These are phyloP conservation scores for Pantala flavescens DNA, from an alignment of 1,140 invertebrate species.

Conservation along the genomic window DNA sequence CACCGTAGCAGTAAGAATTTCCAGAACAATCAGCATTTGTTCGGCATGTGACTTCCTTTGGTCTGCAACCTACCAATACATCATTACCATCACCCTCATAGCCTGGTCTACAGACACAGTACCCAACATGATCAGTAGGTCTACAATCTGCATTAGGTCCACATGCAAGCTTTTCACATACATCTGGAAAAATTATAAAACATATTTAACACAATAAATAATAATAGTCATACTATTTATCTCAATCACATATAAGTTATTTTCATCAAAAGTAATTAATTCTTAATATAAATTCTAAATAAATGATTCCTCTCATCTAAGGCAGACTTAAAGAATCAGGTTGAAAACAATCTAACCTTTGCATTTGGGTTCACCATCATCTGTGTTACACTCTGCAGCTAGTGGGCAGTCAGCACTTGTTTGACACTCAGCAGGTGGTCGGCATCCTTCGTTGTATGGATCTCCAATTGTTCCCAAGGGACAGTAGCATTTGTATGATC, in stretches of 20 bases:
- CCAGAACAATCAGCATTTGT: constrained; percentile 58
- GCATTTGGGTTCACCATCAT: constrained; percentile 61
- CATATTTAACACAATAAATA: constrained; percentile 13
- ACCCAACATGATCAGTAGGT: constrained; percentile 54
- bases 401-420: constrained; percentile 64
- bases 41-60: constrained; percentile 58
- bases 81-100: constrained; percentile 65
- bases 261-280: background rate
- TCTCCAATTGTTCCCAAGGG: constrained; percentile 66
- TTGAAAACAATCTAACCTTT: constrained; percentile 36
- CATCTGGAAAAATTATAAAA: constrained; percentile 42
- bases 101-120: constrained; percentile 65
- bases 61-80: constrained; percentile 58
- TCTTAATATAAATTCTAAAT: background rate
- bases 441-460: constrained; percentile 68
- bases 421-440: constrained; percentile 62
- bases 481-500: constrained; percentile 71
- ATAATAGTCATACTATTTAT: constrained; percentile 14
- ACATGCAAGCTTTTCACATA: constrained; percentile 62
- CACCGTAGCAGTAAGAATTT: constrained; percentile 72
- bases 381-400: constrained; percentile 58
- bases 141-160: constrained; percentile 74
- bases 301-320: background rate
- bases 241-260: constrained; percentile 19
- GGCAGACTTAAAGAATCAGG: background rate